phyloP scores from a whole-genome alignment of 2,888 invertebrate species.

The Notodonta dromedarius region DNA sequence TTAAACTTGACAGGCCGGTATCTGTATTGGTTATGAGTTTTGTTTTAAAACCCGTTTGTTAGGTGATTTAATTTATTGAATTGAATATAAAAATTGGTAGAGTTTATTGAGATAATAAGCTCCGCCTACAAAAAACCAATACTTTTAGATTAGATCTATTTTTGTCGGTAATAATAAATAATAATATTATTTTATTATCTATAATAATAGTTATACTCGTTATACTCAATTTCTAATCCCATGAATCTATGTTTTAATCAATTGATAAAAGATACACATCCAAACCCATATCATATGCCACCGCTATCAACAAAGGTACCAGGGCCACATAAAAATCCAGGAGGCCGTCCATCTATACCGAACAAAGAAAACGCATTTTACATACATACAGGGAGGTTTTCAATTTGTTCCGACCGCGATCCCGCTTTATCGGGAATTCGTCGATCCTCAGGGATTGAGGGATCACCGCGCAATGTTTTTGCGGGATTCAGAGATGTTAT shows the following conservation, averaged over 20 bases:
- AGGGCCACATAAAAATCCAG: constrained; percentile 10
- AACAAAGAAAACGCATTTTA: constrained; percentile 31
- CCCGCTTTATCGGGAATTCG: constrained; percentile 46
- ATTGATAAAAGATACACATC: background rate
- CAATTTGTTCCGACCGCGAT: constrained; percentile 47
- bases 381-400: constrained; percentile 44
- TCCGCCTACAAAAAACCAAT: too few species aligned
- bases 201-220: too few species aligned
- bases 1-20: constrained; percentile 35
- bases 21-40: constrained; percentile 7
- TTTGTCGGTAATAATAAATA: too few species aligned
- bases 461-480: constrained; percentile 36
- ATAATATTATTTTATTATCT: too few species aligned
- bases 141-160: too few species aligned
- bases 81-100: background rate
- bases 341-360: constrained; percentile 16
- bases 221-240: too few species aligned
- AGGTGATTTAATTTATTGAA: background rate
- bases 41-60: constrained; percentile 3
- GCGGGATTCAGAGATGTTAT: constrained; percentile 37
- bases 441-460: constrained; percentile 35
- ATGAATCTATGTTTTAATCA: background rate
- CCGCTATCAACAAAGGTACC: constrained; percentile 8
- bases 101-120: too few species aligned
- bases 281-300: background rate